Percentiles rank a stretch among this genome's conserved stretches.
These are phyloP conservation scores for Neomorphus geoffroyi DNA, from an alignment of 2,797 vertebrate species.

Conservation along the genomic window DNA sequence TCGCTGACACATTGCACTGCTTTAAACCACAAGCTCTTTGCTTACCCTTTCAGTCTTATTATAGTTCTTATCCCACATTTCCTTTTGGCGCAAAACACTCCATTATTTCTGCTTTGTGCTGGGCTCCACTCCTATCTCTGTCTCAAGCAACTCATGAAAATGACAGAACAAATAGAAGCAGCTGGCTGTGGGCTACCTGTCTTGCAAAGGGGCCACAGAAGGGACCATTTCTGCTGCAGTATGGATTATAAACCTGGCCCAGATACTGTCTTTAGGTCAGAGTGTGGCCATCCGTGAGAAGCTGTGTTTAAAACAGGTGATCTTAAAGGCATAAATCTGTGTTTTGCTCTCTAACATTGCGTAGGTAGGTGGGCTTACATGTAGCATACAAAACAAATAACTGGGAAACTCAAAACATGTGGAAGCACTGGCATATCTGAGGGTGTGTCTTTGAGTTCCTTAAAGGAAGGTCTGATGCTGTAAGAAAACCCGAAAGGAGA, in stretches of 20 bases:
- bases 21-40: constrained; percentile 51
- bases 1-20: constrained; percentile 44
- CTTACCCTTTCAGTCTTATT: constrained; percentile 69
- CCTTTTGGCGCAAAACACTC: constrained; percentile 47
- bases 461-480: not conserved
- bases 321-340: not conserved
- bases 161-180: constrained; percentile 38
- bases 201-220: not conserved
- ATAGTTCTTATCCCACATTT: constrained; percentile 70
- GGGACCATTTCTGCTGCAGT: not conserved
- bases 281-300: not conserved
- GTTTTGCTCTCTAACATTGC: not conserved
- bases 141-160: constrained; percentile 36
- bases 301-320: not conserved
- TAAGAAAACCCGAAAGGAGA: not conserved
- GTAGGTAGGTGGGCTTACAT: not conserved
- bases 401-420: not conserved
- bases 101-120: constrained; percentile 36
- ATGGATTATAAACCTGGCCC: not conserved
- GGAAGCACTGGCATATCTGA: not conserved
- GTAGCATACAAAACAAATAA: not conserved
- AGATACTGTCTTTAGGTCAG: not conserved
- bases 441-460: not conserved
- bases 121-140: constrained; percentile 40
- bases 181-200: not conserved